phyloP scores from a whole-genome alignment of 2,797 vertebrate genomes.

The Ceyx erithaca region DNA sequence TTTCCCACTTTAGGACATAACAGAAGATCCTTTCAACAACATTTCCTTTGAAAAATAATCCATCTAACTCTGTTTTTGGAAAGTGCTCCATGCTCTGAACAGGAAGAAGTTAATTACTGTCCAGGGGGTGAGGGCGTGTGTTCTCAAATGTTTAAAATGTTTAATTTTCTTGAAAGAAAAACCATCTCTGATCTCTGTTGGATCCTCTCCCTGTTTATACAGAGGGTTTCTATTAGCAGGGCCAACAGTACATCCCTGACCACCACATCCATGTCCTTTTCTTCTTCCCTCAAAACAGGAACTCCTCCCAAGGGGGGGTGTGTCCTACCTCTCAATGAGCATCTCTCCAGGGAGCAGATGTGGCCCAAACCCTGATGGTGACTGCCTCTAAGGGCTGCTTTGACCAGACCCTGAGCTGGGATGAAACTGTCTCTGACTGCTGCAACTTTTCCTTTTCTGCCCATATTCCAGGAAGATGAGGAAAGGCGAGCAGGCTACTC shows the following conservation, averaged over 20 bases:
- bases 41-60: conserved; percentile 86
- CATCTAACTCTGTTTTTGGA: conserved; percentile 79
- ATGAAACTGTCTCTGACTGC: neutral
- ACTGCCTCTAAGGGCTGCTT: neutral
- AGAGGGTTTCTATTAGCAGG: conserved; percentile 76
- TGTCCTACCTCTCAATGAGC: neutral
- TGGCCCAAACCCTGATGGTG: neutral
- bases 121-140: conserved; percentile 72
- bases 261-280: conserved; percentile 1
- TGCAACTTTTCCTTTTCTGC: neutral
- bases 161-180: conserved; percentile 79
- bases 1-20: conserved; percentile 72
- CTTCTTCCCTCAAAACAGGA: conserved; percentile 67
- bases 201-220: conserved; percentile 75
- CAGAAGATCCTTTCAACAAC: conserved; percentile 77
- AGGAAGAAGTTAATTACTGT: conserved; percentile 83
- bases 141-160: conserved; percentile 77
- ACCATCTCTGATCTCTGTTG: conserved; percentile 72
- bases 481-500: neutral
- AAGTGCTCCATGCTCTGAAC: conserved; percentile 72
- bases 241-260: conserved; percentile 34
- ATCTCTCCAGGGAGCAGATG: neutral
- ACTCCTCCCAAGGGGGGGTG: conserved; percentile 47
- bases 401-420: neutral
- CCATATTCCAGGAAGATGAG: neutral